These are phyloP conservation scores for Meliscaeva auricollis DNA, from an alignment of 2,888 invertebrate species.

Conservation along the genomic window DNA sequence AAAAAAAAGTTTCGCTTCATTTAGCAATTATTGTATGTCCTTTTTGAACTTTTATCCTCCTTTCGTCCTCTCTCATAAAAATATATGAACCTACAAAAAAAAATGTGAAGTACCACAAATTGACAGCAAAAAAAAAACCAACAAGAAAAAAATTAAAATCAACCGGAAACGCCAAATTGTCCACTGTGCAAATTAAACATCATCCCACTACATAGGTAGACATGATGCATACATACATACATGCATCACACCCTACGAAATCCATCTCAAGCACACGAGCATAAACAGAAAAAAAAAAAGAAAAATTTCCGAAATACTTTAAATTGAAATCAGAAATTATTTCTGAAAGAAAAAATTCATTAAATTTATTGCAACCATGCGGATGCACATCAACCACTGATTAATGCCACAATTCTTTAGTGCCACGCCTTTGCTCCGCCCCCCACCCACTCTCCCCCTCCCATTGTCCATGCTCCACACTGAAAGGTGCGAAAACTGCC, in stretches of 20 bases:
- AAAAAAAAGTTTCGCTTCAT: conserved; percentile 5
- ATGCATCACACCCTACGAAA: conserved; percentile 3
- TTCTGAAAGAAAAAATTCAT: conserved; percentile 57
- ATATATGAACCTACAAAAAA: background rate
- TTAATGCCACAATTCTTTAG: conserved; percentile 53
- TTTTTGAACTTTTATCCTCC: background rate
- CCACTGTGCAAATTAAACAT: conserved; percentile 27
- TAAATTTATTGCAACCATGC: conserved; percentile 72
- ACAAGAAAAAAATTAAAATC: conserved; percentile 37
- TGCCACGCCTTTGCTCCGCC: background rate
- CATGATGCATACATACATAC: background rate
- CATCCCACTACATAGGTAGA: background rate
- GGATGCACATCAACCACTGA: conserved; percentile 72
- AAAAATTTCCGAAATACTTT: conserved; percentile 21
- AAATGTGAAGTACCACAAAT: conserved; percentile 21
- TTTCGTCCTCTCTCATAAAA: background rate
- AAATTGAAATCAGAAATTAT: conserved; percentile 70
- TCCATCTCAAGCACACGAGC: conserved; percentile 37
- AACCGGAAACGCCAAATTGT: conserved; percentile 46
- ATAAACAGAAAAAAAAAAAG: background rate
- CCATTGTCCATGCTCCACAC: background rate
- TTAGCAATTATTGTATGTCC: conserved; percentile 33
- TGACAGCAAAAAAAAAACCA: conserved; percentile 28
- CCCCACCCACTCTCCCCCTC: background rate
- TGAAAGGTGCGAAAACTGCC: conserved; percentile 49